These are phyloP conservation scores for Laticauda laticaudata DNA, from an alignment of 2,113 vertebrate species.

Conservation along the genomic window DNA sequence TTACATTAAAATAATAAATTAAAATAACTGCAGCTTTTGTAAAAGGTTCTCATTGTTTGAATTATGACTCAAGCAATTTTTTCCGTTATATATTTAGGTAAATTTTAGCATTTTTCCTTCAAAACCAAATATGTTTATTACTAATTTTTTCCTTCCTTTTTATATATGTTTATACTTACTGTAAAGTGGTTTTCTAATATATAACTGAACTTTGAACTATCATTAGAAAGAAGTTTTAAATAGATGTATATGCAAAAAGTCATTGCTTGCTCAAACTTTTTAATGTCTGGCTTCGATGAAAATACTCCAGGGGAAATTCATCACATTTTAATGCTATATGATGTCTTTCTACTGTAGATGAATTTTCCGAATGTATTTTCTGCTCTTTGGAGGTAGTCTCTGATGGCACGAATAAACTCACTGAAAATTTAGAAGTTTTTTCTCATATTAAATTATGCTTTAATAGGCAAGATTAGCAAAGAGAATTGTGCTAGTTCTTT, in stretches of 20 bases:
- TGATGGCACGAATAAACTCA: not conserved
- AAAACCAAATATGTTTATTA: not conserved
- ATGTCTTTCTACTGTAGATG: not conserved
- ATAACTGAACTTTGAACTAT: not conserved
- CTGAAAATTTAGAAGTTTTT: not conserved
- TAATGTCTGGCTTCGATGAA: not conserved
- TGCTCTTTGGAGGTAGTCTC: not conserved
- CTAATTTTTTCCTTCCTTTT: not conserved
- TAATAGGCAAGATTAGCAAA: not conserved
- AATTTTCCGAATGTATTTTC: not conserved
- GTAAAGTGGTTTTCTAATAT: not conserved
- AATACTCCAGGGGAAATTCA: not conserved
- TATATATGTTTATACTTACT: not conserved
- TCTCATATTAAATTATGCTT: constrained; percentile 5
- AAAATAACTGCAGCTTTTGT: not conserved
- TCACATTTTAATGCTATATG: not conserved
- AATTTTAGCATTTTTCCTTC: not conserved
- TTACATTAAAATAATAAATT: not conserved
- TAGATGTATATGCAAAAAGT: not conserved
- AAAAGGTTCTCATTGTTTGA: not conserved
- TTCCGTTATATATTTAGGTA: not conserved
- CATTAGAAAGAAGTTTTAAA: not conserved
- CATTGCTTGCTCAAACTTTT: not conserved
- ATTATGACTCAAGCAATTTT: not conserved
- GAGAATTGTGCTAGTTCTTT: not conserved